Base-by-base conservation (phyloP, 2,113 vertebrate genomes). In the Holacanthus passer region DNA sequence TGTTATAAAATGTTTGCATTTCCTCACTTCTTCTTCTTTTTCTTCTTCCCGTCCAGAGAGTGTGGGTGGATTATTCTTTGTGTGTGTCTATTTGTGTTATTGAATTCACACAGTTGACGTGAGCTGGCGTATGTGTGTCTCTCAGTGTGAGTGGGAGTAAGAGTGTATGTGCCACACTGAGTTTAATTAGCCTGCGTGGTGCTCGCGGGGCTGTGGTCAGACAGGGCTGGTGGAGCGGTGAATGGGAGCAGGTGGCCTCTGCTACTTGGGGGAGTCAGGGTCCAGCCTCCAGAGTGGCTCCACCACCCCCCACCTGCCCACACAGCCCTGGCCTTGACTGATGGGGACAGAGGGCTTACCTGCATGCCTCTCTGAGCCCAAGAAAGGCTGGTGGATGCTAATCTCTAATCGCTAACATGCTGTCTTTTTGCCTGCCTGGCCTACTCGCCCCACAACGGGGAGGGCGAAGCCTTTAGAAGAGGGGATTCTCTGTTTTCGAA, bases 211-310 rank as follows among this genome's bases (percentile, higher is more conserved):
- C 78, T 63, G 56, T 80, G 88, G 91, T 91, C 90, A 92, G 84
- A 84, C 82, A 58, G 75, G 71, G 87, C 80, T 84, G 50, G 50
- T 77, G 81, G 83, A 78, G 84, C 76, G 73, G 88, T 80, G 89
- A 89, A 83, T 71, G 82, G 90, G 92, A 93, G 88, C 93, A 94
- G 91, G 92, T 93, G 92, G 91, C 88, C 88, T 92, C 84, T 88
- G 88, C 81, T 84, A 76, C 88, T 81, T 63, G 68, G 77, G 88
- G 86, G 83, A 86, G 75, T 83, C 73, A 48, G 75, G 64, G 86
- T 85, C 75, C 82, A 68, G 76, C 67, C 85, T 84, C 74, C 37
- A 13, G 69, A 71, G 73, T 53, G 69, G 29, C 14, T 7, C 64
- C 10, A 39, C 17, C 7, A 32, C 64, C 45, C 10, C 7, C 41